Evolutionary conservation across 1,140 invertebrate genomes (phyloP), one percentile per base, ranked within the genome.

Genomic region (Drosophila navojoa): DNA sequence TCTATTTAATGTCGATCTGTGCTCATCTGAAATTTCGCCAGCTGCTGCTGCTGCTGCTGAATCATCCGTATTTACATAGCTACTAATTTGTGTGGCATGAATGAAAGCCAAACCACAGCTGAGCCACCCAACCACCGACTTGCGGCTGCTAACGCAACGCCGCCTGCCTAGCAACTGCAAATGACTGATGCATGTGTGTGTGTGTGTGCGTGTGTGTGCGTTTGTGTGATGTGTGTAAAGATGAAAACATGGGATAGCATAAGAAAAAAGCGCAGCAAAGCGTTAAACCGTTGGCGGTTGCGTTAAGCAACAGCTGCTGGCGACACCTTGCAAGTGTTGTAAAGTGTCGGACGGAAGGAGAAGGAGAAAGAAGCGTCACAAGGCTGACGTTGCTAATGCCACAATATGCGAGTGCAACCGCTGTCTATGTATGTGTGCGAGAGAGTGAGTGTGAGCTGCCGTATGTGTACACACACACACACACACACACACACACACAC

Each of bases 301-400:
- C 54, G 76, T 85, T 73, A 73, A 79, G 81, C 79, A 86, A 80
- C 82, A 86, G 79, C 82, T 86, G 82, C 68, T 67, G 66, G 72
- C 82, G 79, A 87, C 81, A 86, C 79, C 81, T 81, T 87, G 75
- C 81, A 81, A 76, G 78, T 70, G 71, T 44, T 44, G 52, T 47
- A 58, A 67, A 62, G 55, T 71, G 67, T 52, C 25, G 69, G 45
- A 38, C 32, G 66, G 50, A 61, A 44, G 42, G 38, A 58, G 19
- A n/a, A n/a, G n/a, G n/a, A 45, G 45, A 54, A 32, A 9, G 47
- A 47, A 52, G 61, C 57, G 49, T 67, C 45, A 64, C 15, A 53
- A 77, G 44, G 40, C 81, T 85, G 77, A 71, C 54, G 73, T 67
- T 69, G 71, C 82, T 82, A 89, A 86, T 86, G 76, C 84, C 69